Percentiles rank a stretch among this genome's conserved stretches.
phyloP scores from a whole-genome alignment of 2,888 invertebrate species.

The Lasiommata megera region DNA sequence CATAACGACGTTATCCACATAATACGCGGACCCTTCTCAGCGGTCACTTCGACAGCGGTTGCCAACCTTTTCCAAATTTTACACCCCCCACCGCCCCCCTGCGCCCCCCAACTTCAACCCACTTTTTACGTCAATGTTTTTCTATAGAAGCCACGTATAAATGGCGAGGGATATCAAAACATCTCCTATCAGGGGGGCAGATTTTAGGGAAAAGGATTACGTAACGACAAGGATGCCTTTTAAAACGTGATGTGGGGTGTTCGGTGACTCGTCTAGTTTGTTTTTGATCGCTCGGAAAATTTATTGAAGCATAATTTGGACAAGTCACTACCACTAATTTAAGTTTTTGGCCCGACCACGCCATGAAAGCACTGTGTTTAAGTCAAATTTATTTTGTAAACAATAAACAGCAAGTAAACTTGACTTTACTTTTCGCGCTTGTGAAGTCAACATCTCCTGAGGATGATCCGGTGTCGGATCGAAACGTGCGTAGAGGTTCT shows the following conservation, averaged over 20 bases:
- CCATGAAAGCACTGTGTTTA: background rate
- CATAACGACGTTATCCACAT: slow-evolving; percentile 78
- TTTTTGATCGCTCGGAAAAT: slow-evolving; percentile 32
- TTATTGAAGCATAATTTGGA: slow-evolving; percentile 33
- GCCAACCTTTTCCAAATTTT: slow-evolving; percentile 63
- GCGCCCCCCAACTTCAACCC: slow-evolving; percentile 62
- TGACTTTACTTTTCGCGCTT: too few relatives aligned
- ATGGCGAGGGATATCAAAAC: slow-evolving; percentile 77
- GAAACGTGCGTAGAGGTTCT: too few relatives aligned
- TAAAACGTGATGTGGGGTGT: slow-evolving; percentile 43
- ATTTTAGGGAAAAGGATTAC: slow-evolving; percentile 75
- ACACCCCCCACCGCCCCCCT: slow-evolving; percentile 38
- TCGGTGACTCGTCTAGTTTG: slow-evolving; percentile 37
- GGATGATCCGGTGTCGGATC: too few relatives aligned
- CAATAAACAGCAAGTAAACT: too few relatives aligned
- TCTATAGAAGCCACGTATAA: slow-evolving; percentile 69
- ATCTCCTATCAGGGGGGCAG: slow-evolving; percentile 71
- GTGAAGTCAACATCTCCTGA: too few relatives aligned
- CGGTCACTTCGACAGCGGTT: slow-evolving; percentile 79
- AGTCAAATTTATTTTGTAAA: background rate
- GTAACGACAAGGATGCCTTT: slow-evolving; percentile 55
- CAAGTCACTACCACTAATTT: slow-evolving; percentile 28
- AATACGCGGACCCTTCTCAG: slow-evolving; percentile 77
- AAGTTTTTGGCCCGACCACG: slow-evolving; percentile 12
- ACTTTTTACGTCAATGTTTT: slow-evolving; percentile 81